These are phyloP conservation scores for Heliconius congener DNA, from an alignment of 1,140 invertebrate genomes.

Conservation along the genomic window DNA sequence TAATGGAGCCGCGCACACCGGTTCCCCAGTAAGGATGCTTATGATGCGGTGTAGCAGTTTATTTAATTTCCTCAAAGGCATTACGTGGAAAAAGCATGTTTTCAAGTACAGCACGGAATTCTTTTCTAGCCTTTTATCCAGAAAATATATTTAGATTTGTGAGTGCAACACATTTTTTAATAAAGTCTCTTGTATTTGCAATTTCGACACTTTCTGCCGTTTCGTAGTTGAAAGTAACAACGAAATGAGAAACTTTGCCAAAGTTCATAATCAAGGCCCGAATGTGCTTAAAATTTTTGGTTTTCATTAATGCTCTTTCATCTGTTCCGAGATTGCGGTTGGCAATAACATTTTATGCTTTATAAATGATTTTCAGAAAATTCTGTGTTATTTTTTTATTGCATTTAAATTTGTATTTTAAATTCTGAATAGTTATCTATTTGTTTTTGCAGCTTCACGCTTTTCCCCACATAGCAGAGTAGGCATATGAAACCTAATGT, in stretches of 20 bases:
- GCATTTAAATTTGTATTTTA: not conserved
- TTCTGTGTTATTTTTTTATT: not conserved
- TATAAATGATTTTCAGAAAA: slow-evolving; percentile 8
- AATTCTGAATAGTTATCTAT: not conserved
- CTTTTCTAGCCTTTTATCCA: slow-evolving; percentile 35
- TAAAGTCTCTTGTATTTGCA: slow-evolving; percentile 10
- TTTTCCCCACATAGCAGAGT: too few relatives aligned
- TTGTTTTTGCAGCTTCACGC: not conserved
- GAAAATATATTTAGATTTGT: slow-evolving; percentile 39
- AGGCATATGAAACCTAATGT: too few relatives aligned
- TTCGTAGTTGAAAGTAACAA: slow-evolving; percentile 13
- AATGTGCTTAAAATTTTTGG: slow-evolving; percentile 15
- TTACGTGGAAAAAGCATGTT: slow-evolving; percentile 76
- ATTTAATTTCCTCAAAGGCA: slow-evolving; percentile 79
- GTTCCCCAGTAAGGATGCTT: slow-evolving; percentile 64
- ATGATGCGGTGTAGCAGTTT: slow-evolving; percentile 76
- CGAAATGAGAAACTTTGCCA: slow-evolving; percentile 15
- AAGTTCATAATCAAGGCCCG: slow-evolving; percentile 10
- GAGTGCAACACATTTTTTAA: slow-evolving; percentile 12
- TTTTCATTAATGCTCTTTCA: slow-evolving; percentile 15
- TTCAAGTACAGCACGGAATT: slow-evolving; percentile 48
- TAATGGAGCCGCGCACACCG: slow-evolving; percentile 15
- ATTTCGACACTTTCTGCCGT: slow-evolving; percentile 10
- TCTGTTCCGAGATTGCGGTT: slow-evolving; percentile 10
- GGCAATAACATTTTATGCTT: slow-evolving; percentile 7